These are phyloP conservation scores for Caenorhabditis sinica DNA, from an alignment of 2,888 invertebrate species.

Conservation along the genomic window DNA sequence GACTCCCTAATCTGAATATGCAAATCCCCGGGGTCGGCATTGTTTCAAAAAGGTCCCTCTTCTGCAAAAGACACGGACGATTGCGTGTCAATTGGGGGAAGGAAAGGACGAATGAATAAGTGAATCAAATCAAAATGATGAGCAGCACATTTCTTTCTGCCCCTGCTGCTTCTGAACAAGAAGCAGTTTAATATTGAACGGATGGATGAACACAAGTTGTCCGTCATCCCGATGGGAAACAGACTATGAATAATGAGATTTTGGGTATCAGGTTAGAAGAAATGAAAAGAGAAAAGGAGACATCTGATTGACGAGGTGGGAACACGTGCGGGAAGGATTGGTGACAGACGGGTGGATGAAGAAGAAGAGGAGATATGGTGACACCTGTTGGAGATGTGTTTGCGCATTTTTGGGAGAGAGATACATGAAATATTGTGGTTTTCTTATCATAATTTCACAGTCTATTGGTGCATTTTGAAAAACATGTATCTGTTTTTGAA, in stretches of 20 bases:
- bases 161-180: conserved; percentile 1
- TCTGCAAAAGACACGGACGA: conserved; percentile 41
- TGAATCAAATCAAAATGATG: conserved; percentile 43
- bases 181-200: conserved; percentile 60
- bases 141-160: conserved; percentile 15
- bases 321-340: conserved; percentile 60
- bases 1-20: conserved; percentile 21
- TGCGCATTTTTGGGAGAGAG: conserved; percentile 6
- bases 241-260: conserved; percentile 69
- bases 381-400: conserved; percentile 36
- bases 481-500: no score
- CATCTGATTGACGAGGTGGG: conserved; percentile 66
- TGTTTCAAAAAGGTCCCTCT: conserved; percentile 43
- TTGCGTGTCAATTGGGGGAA: conserved; percentile 43
- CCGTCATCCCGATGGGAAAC: conserved; percentile 52
- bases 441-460: no score
- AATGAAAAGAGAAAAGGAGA: conserved; percentile 1
- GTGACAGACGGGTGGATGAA: conserved; percentile 11
- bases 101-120: conserved; percentile 21
- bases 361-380: conserved; percentile 9
- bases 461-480: no score
- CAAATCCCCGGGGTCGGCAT: conserved; percentile 36
- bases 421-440: not conserved
- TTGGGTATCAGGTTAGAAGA: conserved; percentile 64
- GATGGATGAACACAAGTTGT: conserved; percentile 57